phyloP scores from a whole-genome alignment of 2,113 vertebrate species.

The Callospermophilus lateralis region DNA sequence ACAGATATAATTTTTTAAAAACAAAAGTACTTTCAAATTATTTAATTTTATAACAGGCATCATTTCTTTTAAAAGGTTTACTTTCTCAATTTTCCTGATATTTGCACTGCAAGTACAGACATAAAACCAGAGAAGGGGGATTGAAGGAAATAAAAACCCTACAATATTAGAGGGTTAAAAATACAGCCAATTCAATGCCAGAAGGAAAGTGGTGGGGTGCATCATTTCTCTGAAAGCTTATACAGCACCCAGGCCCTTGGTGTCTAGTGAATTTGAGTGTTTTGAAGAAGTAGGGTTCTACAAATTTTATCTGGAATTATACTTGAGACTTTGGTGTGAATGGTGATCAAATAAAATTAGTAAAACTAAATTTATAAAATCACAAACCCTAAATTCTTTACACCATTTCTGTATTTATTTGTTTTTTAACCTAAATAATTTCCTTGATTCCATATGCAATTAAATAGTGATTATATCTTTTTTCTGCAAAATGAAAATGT shows the following conservation, averaged over 20 bases:
- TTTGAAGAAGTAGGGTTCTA: neutral
- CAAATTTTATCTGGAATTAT: neutral
- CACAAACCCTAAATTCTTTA: neutral
- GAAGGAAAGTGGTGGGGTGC: neutral
- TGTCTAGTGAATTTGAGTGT: neutral
- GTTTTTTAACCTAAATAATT: neutral
- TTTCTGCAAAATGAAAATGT: neutral
- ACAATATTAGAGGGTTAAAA: neutral
- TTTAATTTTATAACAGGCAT: slow-evolving; percentile 18
- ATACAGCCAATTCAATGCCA: neutral
- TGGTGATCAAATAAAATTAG: neutral
- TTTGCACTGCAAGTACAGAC: neutral
- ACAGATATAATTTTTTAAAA: neutral
- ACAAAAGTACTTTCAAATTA: neutral
- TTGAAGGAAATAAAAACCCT: neutral
- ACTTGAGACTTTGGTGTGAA: neutral
- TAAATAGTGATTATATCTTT: neutral
- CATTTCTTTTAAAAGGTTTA: neutral
- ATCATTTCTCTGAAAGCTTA: neutral
- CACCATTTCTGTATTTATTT: neutral
- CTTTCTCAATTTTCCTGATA: neutral
- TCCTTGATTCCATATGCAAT: neutral
- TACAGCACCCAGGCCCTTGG: neutral
- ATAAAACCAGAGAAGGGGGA: neutral
- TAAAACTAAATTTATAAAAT: neutral